Conservation (phyloP, 2,797 vertebrate species). For the Fistularia tabacaria region DNA sequence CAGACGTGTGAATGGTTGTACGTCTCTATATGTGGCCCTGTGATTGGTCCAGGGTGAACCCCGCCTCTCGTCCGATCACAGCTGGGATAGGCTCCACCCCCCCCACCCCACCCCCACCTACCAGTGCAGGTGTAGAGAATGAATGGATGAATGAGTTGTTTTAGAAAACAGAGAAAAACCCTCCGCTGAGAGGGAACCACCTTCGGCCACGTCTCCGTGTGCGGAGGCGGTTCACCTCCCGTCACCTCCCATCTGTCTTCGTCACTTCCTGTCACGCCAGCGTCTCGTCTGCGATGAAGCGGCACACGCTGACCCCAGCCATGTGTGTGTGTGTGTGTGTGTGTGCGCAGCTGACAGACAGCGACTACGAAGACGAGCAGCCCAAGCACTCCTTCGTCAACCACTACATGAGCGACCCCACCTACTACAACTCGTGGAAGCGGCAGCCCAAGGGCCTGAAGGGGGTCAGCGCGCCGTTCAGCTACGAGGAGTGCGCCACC, state of each 20-base stretch:
- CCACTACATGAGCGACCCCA: slow-evolving; percentile 98
- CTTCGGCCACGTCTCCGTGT: too few relatives aligned
- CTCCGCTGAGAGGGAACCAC: too few relatives aligned
- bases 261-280: not conserved
- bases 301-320: not conserved
- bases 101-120: too few relatives aligned
- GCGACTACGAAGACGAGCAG: slow-evolving; percentile 89
- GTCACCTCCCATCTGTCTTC: not conserved
- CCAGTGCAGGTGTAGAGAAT: too few relatives aligned
- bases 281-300: not conserved
- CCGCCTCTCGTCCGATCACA: too few relatives aligned
- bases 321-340: slow-evolving; percentile 1
- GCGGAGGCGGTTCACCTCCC: too few relatives aligned
- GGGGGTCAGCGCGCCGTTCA: slow-evolving; percentile 70
- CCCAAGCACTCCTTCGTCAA: slow-evolving; percentile 96
- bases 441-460: slow-evolving; percentile 87
- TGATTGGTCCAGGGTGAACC: too few relatives aligned
- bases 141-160: too few relatives aligned
- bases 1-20: too few relatives aligned
- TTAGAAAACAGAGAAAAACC: too few relatives aligned
- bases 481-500: slow-evolving; percentile 84
- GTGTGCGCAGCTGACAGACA: slow-evolving; percentile 81
- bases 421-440: slow-evolving; percentile 96
- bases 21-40: too few relatives aligned
- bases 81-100: too few relatives aligned